Percentiles rank a stretch among this genome's conserved stretches.
Conservation (phyloP, 1,140 invertebrate genomes). For the Lasaia peninsularis region DNA sequence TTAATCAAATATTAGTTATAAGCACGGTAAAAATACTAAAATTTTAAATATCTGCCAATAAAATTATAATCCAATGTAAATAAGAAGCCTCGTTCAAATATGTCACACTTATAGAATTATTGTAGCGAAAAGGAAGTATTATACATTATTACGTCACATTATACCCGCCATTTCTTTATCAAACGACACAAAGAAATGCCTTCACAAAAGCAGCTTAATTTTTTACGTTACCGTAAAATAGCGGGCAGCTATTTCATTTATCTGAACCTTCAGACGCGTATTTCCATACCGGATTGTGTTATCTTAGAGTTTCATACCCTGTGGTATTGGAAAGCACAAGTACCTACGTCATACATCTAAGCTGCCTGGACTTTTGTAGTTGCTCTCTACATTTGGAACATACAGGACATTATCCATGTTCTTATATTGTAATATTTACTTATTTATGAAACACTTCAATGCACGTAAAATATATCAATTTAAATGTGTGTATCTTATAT, state of each 20-base stretch:
- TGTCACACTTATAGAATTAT: background rate
- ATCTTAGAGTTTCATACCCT: constrained; percentile 21
- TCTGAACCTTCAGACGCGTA: constrained; percentile 12
- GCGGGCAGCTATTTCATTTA: constrained; percentile 13
- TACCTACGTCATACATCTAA: constrained; percentile 20
- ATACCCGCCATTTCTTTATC: background rate
- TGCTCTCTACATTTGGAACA: background rate
- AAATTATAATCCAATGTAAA: no score
- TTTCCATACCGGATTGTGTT: constrained; percentile 20
- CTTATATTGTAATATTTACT: background rate
- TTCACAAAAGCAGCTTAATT: constrained; percentile 16
- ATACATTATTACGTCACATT: background rate
- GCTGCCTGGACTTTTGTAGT: constrained; percentile 19
- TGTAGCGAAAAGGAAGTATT: background rate
- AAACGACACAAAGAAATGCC: constrained; percentile 6
- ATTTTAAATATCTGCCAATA: no score
- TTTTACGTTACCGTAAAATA: constrained; percentile 15
- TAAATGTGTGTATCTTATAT: no score
- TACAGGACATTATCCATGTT: background rate
- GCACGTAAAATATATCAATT: no score
- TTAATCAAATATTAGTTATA: no score
- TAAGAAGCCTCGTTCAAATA: no score
- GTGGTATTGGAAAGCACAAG: constrained; percentile 14
- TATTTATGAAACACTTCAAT: background rate
- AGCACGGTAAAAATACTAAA: no score